Percentiles rank a stretch among this genome's conserved stretches.
phyloP scores from a whole-genome alignment of 2,888 invertebrate genomes.

The Anthophora plumipes region DNA sequence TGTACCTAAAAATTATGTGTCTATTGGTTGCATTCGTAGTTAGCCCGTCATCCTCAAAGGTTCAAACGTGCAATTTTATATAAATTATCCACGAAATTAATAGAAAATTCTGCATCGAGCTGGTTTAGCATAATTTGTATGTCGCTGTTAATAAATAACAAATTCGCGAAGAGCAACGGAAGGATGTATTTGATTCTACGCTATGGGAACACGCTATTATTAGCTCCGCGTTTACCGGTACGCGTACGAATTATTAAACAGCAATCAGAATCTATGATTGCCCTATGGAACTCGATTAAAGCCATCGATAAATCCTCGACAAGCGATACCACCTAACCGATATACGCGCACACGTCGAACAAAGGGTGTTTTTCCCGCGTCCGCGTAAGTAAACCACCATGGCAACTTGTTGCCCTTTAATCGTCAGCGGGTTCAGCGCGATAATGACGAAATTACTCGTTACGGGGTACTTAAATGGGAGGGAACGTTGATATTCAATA shows the following conservation, averaged over 20 bases:
- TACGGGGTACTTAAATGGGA: slow-evolving; percentile 22
- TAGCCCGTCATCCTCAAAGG: no score
- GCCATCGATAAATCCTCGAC: slow-evolving; percentile 26
- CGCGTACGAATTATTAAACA: slow-evolving; percentile 21
- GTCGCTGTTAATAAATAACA: no score
- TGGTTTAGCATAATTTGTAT: no score
- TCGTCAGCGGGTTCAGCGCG: slow-evolving; percentile 15
- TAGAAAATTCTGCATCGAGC: no score
- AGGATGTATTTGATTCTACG: not conserved
- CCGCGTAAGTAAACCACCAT: slow-evolving; percentile 12
- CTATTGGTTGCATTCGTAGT: no score
- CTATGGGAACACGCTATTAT: not conserved
- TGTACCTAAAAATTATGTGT: no score
- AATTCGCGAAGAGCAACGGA: no score
- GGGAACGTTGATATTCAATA: slow-evolving; percentile 7
- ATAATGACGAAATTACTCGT: slow-evolving; percentile 49
- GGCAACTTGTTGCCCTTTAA: slow-evolving; percentile 54
- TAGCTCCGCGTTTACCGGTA: not conserved
- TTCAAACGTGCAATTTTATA: no score
- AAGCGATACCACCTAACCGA: not conserved
- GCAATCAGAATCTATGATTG: slow-evolving; percentile 24
- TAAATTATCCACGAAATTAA: no score
- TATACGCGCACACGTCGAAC: not conserved
- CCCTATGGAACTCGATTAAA: slow-evolving; percentile 42
- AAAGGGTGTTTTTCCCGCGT: slow-evolving; percentile 33